Evolutionary conservation across 2,888 invertebrate species (phyloP).

Genomic region (Dexiosoma caninum): DNA sequence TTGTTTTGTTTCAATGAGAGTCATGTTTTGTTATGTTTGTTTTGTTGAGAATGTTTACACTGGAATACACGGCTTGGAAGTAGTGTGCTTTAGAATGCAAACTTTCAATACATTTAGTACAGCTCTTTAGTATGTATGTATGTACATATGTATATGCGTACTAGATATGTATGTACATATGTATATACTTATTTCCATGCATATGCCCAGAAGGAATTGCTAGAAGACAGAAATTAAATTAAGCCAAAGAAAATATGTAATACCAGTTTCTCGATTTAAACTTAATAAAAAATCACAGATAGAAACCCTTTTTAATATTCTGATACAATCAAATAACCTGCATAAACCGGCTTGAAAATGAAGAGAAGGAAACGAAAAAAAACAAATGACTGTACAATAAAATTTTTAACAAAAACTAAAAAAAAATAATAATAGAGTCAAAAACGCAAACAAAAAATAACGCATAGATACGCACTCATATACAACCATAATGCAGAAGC

Average conservation of each 20-base stretch:
- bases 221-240: background rate
- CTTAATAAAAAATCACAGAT: constrained; percentile 36
- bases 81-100: too few relatives aligned
- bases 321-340: constrained; percentile 54
- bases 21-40: too few relatives aligned
- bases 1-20: too few relatives aligned
- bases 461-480: constrained; percentile 30
- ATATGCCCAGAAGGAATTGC: background rate
- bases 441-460: constrained; percentile 18
- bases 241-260: background rate
- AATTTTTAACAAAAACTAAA: constrained; percentile 7
- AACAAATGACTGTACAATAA: constrained; percentile 62
- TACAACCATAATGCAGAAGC: background rate
- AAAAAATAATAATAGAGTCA: constrained; percentile 10
- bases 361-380: constrained; percentile 17
- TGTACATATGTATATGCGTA: background rate
- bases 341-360: constrained; percentile 50
- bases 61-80: too few relatives aligned
- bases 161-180: background rate
- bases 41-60: too few relatives aligned
- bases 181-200: background rate
- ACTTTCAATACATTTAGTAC: too few relatives aligned
- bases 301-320: constrained; percentile 51
- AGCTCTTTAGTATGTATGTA: too few relatives aligned
- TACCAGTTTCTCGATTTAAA: constrained; percentile 30